Conservation (phyloP, 2,113 vertebrate genomes). For the Toxotes jaculatrix region DNA sequence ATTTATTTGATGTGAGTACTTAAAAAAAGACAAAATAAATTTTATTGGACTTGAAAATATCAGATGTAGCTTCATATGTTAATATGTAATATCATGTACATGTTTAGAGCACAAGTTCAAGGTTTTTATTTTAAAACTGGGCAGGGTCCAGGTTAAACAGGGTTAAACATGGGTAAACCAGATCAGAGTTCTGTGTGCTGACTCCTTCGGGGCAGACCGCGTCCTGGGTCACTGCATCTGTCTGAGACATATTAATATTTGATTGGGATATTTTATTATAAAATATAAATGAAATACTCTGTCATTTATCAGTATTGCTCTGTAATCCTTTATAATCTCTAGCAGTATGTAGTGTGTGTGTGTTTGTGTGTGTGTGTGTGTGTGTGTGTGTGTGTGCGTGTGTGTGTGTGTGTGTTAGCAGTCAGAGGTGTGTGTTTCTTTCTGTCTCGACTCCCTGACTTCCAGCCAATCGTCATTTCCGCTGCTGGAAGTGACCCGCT, state of each 20-base stretch:
- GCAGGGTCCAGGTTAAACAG: too few species aligned
- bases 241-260: not conserved
- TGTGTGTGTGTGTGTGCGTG: slow-evolving; percentile 7
- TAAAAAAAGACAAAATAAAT: too few species aligned
- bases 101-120: too few species aligned
- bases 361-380: slow-evolving; percentile 10
- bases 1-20: too few species aligned
- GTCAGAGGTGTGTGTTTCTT: not conserved
- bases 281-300: not conserved
- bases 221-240: not conserved
- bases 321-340: not conserved
- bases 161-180: too few species aligned
- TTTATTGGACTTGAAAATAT: too few species aligned
- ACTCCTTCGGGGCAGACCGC: not conserved
- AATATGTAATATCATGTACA: too few species aligned
- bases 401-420: slow-evolving; percentile 3
- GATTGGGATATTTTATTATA: not conserved
- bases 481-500: slow-evolving; percentile 23
- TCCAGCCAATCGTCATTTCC: slow-evolving; percentile 35
- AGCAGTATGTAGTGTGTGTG: not conserved
- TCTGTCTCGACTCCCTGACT: slow-evolving; percentile 2
- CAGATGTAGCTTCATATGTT: too few species aligned
- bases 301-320: not conserved
- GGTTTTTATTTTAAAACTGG: too few species aligned
- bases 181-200: too few species aligned